These are phyloP conservation scores for Tubulanus polymorphus DNA, from an alignment of 2,888 invertebrate species.

Conservation along the genomic window DNA sequence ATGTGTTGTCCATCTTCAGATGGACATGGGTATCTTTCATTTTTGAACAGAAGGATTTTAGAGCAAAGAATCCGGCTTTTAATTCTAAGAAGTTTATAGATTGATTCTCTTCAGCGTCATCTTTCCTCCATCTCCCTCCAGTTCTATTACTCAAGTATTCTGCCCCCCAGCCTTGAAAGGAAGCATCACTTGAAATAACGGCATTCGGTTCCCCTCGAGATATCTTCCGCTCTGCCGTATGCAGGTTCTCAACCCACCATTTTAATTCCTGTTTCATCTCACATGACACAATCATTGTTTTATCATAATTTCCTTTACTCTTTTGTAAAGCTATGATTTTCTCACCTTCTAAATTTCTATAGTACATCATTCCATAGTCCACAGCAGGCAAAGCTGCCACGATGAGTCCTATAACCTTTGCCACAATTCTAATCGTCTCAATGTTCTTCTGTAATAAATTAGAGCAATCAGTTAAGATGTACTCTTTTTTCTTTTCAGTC, in stretches of 20 bases:
- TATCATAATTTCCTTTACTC: conserved; percentile 1
- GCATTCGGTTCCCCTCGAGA: not conserved
- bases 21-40: not conserved
- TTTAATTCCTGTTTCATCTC: not conserved
- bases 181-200: conserved; percentile 3
- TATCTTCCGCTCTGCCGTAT: not conserved
- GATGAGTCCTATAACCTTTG: conserved; percentile 6
- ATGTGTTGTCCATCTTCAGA: not conserved
- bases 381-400: conserved; percentile 8
- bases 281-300: not conserved
- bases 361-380: conserved; percentile 3
- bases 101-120: not conserved
- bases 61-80: not conserved
- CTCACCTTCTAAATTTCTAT: conserved; percentile 2
- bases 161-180: conserved; percentile 6
- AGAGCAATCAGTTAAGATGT: not conserved
- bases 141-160: not conserved
- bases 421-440: not conserved
- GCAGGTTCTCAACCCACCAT: conserved; percentile 8
- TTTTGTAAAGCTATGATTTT: conserved; percentile 1
- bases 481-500: not conserved
- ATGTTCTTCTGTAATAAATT: not conserved
- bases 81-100: not conserved
- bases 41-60: not conserved
- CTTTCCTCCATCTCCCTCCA: not conserved